Percentiles rank a stretch among this genome's conserved stretches.
Evolutionary conservation across 2,113 vertebrate species (phyloP).

Genomic region (Machaerirhynchus nigripectus): DNA sequence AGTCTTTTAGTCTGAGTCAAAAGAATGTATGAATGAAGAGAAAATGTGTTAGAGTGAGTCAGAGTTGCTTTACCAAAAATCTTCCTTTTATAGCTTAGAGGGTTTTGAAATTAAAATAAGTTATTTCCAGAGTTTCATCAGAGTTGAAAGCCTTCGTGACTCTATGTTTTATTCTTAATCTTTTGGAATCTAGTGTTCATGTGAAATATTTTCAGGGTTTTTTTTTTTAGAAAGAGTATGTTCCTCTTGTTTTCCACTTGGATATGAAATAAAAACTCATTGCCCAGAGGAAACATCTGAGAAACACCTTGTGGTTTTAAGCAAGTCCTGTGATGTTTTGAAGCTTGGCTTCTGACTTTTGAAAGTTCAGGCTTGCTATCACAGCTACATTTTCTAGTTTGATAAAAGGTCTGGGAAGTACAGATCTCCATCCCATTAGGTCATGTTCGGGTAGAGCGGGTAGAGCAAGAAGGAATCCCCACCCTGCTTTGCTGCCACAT

Average conservation of each 20-base stretch:
- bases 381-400: not conserved
- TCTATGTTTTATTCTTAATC: not conserved
- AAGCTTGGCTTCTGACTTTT: not conserved
- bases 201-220: not conserved
- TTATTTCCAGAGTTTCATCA: not conserved
- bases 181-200: not conserved
- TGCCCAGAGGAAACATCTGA: not conserved
- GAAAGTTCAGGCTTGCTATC: not conserved
- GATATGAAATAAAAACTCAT: not conserved
- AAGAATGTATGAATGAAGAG: constrained; percentile 18
- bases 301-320: not conserved
- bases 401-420: not conserved
- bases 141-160: not conserved
- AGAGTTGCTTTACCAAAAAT: constrained; percentile 23
- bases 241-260: constrained; percentile 7
- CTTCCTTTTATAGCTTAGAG: not conserved
- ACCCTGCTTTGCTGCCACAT: not conserved
- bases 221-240: not conserved
- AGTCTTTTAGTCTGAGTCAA: constrained; percentile 4
- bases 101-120: not conserved
- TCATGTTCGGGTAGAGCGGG: not conserved
- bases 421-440: not conserved
- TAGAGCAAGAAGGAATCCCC: not conserved
- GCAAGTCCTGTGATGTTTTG: not conserved
- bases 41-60: constrained; percentile 27